Evolutionary conservation across 2,888 invertebrate species (phyloP).

Genomic region (Pseudococcus jackbeardsleyi): DNA sequence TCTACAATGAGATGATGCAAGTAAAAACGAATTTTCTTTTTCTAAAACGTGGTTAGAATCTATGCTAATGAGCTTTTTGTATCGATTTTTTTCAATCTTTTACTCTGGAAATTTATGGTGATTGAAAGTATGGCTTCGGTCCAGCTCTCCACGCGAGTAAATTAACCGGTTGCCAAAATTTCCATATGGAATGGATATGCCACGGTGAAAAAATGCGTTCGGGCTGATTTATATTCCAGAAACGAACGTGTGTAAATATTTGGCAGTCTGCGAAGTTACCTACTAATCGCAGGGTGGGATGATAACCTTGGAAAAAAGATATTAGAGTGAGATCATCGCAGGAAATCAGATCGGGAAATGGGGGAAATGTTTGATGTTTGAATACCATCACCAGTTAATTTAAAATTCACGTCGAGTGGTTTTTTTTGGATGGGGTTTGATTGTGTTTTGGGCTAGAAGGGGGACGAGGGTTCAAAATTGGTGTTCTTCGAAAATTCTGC

Average conservation of each 20-base stretch:
- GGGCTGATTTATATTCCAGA: not conserved
- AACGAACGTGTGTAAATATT: not conserved
- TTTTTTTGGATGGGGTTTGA: no score
- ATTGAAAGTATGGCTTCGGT: not conserved
- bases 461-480: no score
- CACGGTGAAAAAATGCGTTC: not conserved
- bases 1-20: conserved; percentile 21
- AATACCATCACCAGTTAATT: not conserved
- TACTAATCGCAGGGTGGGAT: not conserved
- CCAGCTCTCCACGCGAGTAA: not conserved
- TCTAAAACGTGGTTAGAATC: not conserved
- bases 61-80: not conserved
- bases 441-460: no score
- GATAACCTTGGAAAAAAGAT: not conserved
- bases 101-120: not conserved
- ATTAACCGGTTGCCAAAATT: not conserved
- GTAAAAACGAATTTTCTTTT: not conserved
- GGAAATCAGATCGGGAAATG: not conserved
- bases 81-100: not conserved
- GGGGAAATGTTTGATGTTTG: not conserved
- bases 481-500: no score
- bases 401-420: no score
- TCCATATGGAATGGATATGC: not conserved
- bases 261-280: not conserved
- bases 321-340: not conserved